Evolutionary conservation across 2,113 vertebrate species (phyloP).

Genomic region (Austrofundulus limnaeus): DNA sequence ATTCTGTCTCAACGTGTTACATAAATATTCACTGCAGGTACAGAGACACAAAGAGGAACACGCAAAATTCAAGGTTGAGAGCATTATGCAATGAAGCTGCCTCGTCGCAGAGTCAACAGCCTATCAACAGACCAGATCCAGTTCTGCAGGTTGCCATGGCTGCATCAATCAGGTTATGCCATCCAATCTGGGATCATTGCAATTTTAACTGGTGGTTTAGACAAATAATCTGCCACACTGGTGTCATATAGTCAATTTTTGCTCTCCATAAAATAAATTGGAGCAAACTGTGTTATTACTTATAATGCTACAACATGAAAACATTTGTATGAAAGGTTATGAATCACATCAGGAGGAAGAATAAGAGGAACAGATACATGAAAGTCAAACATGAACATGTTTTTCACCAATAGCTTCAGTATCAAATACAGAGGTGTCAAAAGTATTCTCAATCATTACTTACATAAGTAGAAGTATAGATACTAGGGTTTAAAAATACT

Average conservation of each 20-base stretch:
- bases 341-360: background rate
- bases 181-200: conserved; percentile 33
- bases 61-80: conserved; percentile 46
- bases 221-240: conserved; percentile 11
- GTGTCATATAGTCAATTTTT: background rate
- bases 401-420: too few species aligned
- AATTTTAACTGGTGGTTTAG: conserved; percentile 21
- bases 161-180: conserved; percentile 49
- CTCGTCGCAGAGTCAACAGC: conserved; percentile 25
- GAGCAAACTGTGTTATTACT: background rate
- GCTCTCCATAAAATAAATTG: background rate
- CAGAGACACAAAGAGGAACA: conserved; percentile 32
- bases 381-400: background rate
- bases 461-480: too few species aligned
- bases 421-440: too few species aligned
- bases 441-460: too few species aligned
- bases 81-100: conserved; percentile 51
- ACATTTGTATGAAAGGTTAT: background rate
- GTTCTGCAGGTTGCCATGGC: conserved; percentile 58
- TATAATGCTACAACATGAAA: background rate
- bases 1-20: conserved; percentile 3
- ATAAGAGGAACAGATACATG: background rate
- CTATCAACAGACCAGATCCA: conserved; percentile 33
- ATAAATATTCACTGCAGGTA: conserved; percentile 39
- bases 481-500: too few species aligned